Percentiles rank a stretch among this genome's conserved stretches.
Evolutionary conservation across 2,888 invertebrate genomes (phyloP).

Genomic region (Isoperla grammatica): DNA sequence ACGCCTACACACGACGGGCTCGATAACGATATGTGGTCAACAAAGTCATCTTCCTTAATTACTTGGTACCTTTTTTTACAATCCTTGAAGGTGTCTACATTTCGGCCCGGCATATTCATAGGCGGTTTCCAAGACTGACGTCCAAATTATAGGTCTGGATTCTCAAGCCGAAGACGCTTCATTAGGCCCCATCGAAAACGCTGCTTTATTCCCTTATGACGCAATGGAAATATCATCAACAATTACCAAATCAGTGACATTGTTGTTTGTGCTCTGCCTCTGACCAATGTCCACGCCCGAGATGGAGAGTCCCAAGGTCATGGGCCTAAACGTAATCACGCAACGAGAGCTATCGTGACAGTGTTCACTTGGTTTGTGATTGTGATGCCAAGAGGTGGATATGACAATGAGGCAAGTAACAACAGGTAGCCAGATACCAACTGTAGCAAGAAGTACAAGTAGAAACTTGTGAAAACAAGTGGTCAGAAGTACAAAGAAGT

Average conservation of each 20-base stretch:
- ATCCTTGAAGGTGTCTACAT: slow-evolving; percentile 9
- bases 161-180: not conserved
- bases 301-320: too few relatives aligned
- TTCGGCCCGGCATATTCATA: slow-evolving; percentile 2
- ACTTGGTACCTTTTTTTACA: slow-evolving; percentile 6
- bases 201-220: not conserved
- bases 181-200: slow-evolving; percentile 1
- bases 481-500: too few relatives aligned
- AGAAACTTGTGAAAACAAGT: too few relatives aligned
- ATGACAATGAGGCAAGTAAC: too few relatives aligned
- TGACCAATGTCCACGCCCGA: too few relatives aligned
- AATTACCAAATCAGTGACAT: slow-evolving; percentile 5
- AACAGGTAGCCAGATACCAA: too few relatives aligned
- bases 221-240: slow-evolving; percentile 6
- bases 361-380: too few relatives aligned
- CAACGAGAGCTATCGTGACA: too few relatives aligned
- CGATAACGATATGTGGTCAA: slow-evolving; percentile 1
- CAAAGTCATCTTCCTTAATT: slow-evolving; percentile 24
- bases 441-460: too few relatives aligned
- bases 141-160: slow-evolving; percentile 14
- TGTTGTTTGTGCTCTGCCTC: not conserved
- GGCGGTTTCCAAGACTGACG: not conserved
- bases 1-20: slow-evolving; percentile 1
- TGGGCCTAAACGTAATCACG: too few relatives aligned
- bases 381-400: too few relatives aligned